A percentile compares a stretch with the other conserved stretches of the same genome.
Evolutionary conservation across 2,113 vertebrate species (phyloP).

Genomic region (rabbit (Oryctolagus cuniculus)): mOryCun1.1 NC_091442.1:105071001-105071500

Average conservation of each 20-base stretch:
- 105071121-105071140: not conserved
- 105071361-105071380: not conserved
- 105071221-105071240: not conserved
- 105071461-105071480: too few relatives aligned
- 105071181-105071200: constrained; percentile 15
- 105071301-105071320: constrained; percentile 5
- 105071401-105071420: not conserved
- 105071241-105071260: constrained; percentile 36
- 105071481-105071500: too few relatives aligned
- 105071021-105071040: too few relatives aligned
- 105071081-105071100: not conserved
- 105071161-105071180: not conserved
- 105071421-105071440: too few relatives aligned
- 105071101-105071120: constrained; percentile 21
- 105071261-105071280: not conserved
- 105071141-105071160: not conserved
- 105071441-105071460: too few relatives aligned
- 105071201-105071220: constrained; percentile 3
- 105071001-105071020: too few relatives aligned
- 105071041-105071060: too few relatives aligned
- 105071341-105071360: not conserved
- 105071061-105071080: too few relatives aligned
- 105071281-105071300: not conserved
- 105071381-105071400: not conserved
- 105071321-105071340: not conserved